A percentile compares a stretch with the other conserved stretches of the same genome.
Conservation (phyloP, 2,113 vertebrate species). For the Myxocyprinus asiaticus region DNA sequence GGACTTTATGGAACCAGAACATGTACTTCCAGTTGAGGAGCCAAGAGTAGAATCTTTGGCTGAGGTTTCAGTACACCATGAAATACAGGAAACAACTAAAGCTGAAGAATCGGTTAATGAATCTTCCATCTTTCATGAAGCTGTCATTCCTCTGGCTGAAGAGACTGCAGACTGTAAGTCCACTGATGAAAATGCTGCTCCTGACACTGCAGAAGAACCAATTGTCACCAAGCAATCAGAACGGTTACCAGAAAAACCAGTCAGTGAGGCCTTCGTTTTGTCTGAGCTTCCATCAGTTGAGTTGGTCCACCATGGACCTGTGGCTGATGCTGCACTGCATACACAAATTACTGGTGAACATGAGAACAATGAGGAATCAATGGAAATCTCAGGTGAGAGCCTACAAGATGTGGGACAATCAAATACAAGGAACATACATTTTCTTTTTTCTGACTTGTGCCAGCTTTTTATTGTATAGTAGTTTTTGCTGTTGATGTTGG, state of each 20-base stretch:
- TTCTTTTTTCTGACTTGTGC: too few relatives aligned
- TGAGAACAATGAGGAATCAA: conserved; percentile 8
- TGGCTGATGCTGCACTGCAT: conserved; percentile 22
- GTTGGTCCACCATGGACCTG: conserved; percentile 20
- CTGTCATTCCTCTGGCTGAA: background rate
- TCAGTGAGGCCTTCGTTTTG: background rate
- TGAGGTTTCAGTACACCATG: background rate
- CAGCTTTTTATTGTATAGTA: too few relatives aligned
- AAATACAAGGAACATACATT: too few relatives aligned
- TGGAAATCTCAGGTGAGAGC: conserved; percentile 64
- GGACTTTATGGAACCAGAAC: background rate
- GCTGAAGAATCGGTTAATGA: background rate
- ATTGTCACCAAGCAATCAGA: conserved; percentile 31
- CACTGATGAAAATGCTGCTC: conserved; percentile 8
- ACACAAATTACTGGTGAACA: background rate
- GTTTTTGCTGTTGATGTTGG: too few relatives aligned
- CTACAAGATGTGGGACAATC: too few relatives aligned
- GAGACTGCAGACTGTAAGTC: background rate
- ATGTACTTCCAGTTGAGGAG: background rate
- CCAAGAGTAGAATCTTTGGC: background rate
- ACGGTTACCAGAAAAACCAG: background rate
- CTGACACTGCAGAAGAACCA: background rate
- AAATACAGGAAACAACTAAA: background rate
- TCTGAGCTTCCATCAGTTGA: conserved; percentile 25
- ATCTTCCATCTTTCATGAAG: conserved; percentile 14